A percentile compares a stretch with the other conserved stretches of the same genome.
These are phyloP conservation scores for Podarcis muralis DNA, from an alignment of 2,113 vertebrate species.

Conservation along the genomic window DNA sequence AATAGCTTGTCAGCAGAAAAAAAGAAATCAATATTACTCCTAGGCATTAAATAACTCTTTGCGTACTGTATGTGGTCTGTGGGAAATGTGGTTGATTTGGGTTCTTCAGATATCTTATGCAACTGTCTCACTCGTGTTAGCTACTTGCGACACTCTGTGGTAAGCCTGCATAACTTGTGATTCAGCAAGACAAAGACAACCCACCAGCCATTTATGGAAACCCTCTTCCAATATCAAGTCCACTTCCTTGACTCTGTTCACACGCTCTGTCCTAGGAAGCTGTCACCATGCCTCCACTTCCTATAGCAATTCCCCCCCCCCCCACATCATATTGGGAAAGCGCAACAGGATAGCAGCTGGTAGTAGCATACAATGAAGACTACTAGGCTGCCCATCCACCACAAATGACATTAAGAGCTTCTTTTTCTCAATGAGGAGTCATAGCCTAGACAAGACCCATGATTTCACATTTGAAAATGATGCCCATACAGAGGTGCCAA, in stretches of 20 bases:
- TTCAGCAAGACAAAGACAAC: neutral
- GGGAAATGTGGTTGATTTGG: neutral
- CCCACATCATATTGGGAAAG: neutral
- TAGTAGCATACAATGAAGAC: neutral
- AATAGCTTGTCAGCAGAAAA: slow-evolving; percentile 8
- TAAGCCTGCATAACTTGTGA: neutral
- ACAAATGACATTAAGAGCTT: neutral
- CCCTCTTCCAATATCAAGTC: neutral
- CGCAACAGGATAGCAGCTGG: too few relatives aligned
- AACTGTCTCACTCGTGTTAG: neutral
- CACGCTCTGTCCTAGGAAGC: too few relatives aligned
- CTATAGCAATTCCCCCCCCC: too few relatives aligned
- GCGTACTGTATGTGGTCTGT: neutral
- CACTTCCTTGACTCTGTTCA: too few relatives aligned
- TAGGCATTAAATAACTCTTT: slow-evolving; percentile 32
- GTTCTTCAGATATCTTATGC: neutral
- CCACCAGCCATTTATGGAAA: neutral
- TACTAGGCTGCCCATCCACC: neutral
- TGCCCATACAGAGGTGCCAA: neutral
- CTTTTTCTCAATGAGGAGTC: neutral
- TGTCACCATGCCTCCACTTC: neutral
- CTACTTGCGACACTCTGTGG: neutral
- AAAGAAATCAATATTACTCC: slow-evolving; percentile 25
- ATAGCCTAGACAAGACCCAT: neutral
- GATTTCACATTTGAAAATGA: neutral